Evolutionary conservation across 2,797 vertebrate genomes (phyloP), one percentile per base, ranked within the genome.

Genomic region (Cottoperca gobio): DNA sequence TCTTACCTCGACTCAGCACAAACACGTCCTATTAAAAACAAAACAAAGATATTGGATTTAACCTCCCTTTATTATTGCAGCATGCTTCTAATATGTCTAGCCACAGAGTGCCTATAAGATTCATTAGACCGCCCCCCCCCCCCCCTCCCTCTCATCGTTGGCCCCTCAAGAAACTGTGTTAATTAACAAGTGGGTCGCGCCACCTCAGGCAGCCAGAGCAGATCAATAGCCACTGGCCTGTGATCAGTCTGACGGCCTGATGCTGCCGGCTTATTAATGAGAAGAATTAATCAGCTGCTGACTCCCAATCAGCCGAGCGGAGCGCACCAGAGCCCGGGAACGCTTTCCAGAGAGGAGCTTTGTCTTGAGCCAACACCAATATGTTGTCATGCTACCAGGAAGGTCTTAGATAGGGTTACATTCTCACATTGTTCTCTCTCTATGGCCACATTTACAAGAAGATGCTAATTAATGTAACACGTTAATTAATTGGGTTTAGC

Each of bases 161-260:
- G 8, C 69, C 66, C 77, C 78, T 84, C 66, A 71, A 77, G 50
- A 86, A 76, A 58, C 54, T 28, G 55, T 86, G 88, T 90, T 90
- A 89, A 92, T 91, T 88, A 91, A 85, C 82, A 86, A 77, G 84
- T 68, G 57, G 75, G 84, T 85, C 53, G 81, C 48, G 53, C 45
- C 84, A 79, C 86, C 79, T 78, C 63, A 72, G 77, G 81, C 85
- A 74, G 76, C 64, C 67, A 11, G 63, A 87, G 86, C 83, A 39
- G 88, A 92, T 94, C 91, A 90, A 91, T 93, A 91, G 81, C 76
- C 65, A 69, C 88, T 78, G 88, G 79, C 89, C 80, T 89, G 88
- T 86, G 90, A 93, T 93, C 90, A 90, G 87, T 89, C 82, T 89
- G 80, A 28, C 11, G 33, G 65, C 70, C 70, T 37, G 78, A 62